A percentile compares a stretch with the other conserved stretches of the same genome.
Evolutionary conservation across 2,797 vertebrate species (phyloP).

Genomic region (Clarias pachynema): DNA sequence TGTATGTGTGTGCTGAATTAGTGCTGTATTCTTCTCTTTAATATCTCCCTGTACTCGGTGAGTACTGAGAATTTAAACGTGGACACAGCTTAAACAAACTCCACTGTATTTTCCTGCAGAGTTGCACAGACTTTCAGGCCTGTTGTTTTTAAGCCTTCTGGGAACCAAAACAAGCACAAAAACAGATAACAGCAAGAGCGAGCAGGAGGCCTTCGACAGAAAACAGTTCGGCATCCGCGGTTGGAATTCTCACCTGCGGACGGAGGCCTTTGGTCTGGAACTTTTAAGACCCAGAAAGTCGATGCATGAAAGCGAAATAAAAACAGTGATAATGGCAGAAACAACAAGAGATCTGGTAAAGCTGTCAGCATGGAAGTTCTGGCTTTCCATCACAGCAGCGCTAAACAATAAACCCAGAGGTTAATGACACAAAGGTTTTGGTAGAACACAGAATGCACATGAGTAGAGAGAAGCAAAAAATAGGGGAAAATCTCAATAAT

Average conservation of each 20-base stretch:
- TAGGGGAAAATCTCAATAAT: background rate
- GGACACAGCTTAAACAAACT: conserved; percentile 13
- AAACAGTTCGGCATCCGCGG: conserved; percentile 9
- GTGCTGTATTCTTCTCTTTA: background rate
- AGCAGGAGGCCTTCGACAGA: conserved; percentile 8
- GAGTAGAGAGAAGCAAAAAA: background rate
- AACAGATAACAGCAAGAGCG: conserved; percentile 31
- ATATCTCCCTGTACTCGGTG: background rate
- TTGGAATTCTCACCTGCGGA: conserved; percentile 42
- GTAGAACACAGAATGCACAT: background rate
- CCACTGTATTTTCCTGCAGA: conserved; percentile 8
- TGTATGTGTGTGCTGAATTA: too few relatives aligned
- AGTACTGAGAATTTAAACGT: background rate
- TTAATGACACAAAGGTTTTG: conserved; percentile 27
- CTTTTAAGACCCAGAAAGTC: conserved; percentile 25
- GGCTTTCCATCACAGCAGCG: conserved; percentile 18
- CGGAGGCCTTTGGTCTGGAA: conserved; percentile 16
- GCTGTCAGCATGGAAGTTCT: conserved; percentile 38
- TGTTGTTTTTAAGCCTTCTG: conserved; percentile 41
- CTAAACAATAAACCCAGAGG: background rate
- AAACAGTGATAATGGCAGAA: conserved; percentile 40
- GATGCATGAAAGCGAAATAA: conserved; percentile 28
- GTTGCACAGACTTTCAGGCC: background rate
- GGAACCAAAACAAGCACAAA: conserved; percentile 34
- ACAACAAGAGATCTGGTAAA: conserved; percentile 45